phyloP scores from a whole-genome alignment of 1,140 invertebrate genomes.

The Heliconius congener region DNA sequence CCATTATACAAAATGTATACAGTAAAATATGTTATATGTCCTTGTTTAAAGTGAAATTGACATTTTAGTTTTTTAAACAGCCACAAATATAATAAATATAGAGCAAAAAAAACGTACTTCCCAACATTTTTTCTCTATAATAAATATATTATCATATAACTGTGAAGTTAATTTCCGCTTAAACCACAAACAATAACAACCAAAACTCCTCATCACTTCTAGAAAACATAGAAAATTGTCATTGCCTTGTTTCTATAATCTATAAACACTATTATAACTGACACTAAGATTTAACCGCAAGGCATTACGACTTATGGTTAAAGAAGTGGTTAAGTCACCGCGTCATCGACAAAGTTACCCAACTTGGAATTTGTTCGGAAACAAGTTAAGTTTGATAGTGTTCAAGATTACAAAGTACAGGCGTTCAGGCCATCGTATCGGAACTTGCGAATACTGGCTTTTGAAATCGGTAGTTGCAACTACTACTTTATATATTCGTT shows the following conservation, averaged over 20 bases:
- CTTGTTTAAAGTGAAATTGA: background rate
- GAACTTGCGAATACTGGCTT: constrained; percentile 31
- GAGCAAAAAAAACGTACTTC: too few relatives aligned
- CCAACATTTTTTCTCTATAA: too few relatives aligned
- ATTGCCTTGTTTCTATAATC: background rate
- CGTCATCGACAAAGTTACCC: constrained; percentile 43
- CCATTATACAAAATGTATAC: background rate
- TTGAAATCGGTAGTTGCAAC: constrained; percentile 23
- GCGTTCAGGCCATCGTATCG: constrained; percentile 29
- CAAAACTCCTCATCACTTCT: background rate
- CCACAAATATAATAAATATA: too few relatives aligned
- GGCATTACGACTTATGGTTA: constrained; percentile 10
- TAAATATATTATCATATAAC: too few relatives aligned
- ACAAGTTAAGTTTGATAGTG: constrained; percentile 49
- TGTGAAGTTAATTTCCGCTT: background rate
- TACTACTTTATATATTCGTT: background rate
- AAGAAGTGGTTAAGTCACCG: constrained; percentile 16
- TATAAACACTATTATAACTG: background rate
- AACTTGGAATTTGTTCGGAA: constrained; percentile 43
- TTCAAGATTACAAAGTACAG: constrained; percentile 43
- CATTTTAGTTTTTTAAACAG: too few relatives aligned
- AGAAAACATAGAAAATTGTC: background rate
- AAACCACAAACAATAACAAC: background rate
- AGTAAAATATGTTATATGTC: background rate
- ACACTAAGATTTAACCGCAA: background rate